phyloP scores from a whole-genome alignment of 2,113 vertebrate genomes.

The Riparia riparia region DNA sequence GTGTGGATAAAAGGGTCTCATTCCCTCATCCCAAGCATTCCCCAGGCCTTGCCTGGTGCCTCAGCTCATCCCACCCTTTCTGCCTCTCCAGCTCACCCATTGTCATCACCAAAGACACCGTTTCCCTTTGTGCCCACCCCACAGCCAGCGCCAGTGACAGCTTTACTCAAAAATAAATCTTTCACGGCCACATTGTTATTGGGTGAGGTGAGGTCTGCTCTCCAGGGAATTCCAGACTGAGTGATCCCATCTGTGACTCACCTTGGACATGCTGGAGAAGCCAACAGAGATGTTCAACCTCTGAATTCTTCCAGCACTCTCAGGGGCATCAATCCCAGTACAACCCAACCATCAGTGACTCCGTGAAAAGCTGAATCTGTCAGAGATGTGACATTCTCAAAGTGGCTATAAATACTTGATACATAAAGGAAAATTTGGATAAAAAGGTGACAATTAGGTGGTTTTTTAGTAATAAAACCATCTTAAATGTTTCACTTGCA shows the following conservation, averaged over 20 bases:
- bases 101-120: rapidly evolving
- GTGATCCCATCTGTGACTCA: background rate
- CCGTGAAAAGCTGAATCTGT: background rate
- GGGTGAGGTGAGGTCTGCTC: background rate
- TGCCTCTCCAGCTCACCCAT: background rate
- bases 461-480: background rate
- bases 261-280: background rate
- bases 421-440: background rate
- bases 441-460: background rate
- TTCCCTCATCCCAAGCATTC: background rate
- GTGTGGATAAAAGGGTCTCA: rapidly evolving
- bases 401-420: background rate
- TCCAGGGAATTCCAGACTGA: background rate
- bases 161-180: background rate
- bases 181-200: background rate
- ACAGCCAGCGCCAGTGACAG: rapidly evolving
- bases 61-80: background rate
- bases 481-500: background rate
- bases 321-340: background rate
- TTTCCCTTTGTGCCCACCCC: background rate
- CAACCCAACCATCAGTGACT: background rate
- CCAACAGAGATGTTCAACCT: background rate
- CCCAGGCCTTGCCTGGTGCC: background rate
- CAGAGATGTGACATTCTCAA: background rate
- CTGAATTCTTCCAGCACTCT: background rate